phyloP scores from a whole-genome alignment of 2,113 vertebrate genomes.

The Falcunculus frontatus region DNA sequence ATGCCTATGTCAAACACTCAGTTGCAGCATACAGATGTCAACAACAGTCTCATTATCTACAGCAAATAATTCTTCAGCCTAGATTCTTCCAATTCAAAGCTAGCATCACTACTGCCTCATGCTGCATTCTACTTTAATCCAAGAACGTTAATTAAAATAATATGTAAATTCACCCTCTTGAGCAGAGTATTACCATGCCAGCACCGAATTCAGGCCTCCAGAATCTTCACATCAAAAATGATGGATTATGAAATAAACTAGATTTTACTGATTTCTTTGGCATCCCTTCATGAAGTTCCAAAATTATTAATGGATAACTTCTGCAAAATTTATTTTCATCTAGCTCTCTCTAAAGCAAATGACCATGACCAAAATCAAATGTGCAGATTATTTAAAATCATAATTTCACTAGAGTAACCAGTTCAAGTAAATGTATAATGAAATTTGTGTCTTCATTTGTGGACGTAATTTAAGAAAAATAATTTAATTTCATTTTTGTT shows the following conservation, averaged over 20 bases:
- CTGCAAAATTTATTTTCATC: background rate
- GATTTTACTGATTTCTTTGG: background rate
- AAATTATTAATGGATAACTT: background rate
- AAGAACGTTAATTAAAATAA: background rate
- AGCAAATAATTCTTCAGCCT: background rate
- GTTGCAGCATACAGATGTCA: background rate
- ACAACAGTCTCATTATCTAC: background rate
- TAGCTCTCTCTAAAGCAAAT: background rate
- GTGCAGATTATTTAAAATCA: background rate
- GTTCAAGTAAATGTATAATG: background rate
- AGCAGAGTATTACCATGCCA: background rate
- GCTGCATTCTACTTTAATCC: background rate
- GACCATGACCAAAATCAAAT: background rate
- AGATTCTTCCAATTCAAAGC: background rate
- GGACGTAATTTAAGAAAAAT: background rate
- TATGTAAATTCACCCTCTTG: background rate
- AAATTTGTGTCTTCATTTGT: background rate
- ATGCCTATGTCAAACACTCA: background rate
- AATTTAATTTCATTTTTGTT: background rate
- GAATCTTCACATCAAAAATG: background rate
- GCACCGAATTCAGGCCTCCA: background rate
- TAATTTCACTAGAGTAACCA: background rate
- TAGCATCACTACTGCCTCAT: background rate
- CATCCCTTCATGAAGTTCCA: background rate
- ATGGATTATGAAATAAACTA: background rate